Evolutionary conservation across 2,888 invertebrate genomes (phyloP), one percentile per base, ranked within the genome.

Genomic region (Xylota segnis): DNA sequence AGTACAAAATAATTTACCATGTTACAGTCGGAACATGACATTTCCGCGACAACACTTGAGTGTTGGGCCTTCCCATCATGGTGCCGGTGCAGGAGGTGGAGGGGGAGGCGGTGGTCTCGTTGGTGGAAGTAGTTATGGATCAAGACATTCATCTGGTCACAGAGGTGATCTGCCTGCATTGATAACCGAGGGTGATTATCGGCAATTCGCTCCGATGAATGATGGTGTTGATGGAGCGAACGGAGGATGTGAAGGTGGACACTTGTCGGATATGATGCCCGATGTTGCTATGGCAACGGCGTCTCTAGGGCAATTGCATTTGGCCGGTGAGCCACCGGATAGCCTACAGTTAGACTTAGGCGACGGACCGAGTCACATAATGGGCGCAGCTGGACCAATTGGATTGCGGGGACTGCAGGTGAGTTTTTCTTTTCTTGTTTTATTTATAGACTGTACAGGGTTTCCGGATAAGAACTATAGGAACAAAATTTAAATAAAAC

Each of bases 261-360:
- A 95, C 89, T 93, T 96, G 84, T 95, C 96, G 23, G 97, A 97
- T 87, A 95, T 96, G 89, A 97, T 98, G 95, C 98, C 98, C 0
- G 98, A 98, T 93, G 97, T 98, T 89, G 97, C 97, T 14, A 97
- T 97, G 97, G 97, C 97, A 89, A 97, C 95, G 75, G 96, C 95
- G 87, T 96, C 94, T 87, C 94, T 94, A 90, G 95, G 93, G 5
- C 96, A 94, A 91, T 94, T 95, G 90, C 95, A 95, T 92, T 93
- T 95, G 87, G 89, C 89, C 50, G 90, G 90, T 68, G 92, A 92
- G 83, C 90, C 91, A 88, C 90, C 91, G n/a, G 92, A 92, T 87
- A 92, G 92, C 89, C 93, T 97, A 90, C 97, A 97, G 91, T 93
- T 97, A 89, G 91, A 92, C 89, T 94, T 98, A 88, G 98, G 98